phyloP scores from a whole-genome alignment of 2,888 invertebrate genomes.

The Cylindroiulus punctatus region DNA sequence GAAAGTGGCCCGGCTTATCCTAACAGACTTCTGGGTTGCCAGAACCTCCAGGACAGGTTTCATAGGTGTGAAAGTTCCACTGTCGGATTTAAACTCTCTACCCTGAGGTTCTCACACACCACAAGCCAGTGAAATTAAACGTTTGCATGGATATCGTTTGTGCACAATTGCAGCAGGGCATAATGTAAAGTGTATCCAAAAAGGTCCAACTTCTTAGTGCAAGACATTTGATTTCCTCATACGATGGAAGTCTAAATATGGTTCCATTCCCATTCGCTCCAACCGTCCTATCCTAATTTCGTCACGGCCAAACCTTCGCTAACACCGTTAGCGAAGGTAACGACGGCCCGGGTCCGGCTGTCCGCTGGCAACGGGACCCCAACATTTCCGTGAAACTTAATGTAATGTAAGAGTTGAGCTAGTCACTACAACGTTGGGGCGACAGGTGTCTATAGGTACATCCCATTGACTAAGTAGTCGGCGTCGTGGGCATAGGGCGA shows the following conservation, averaged over 20 bases:
- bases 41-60: too few species aligned
- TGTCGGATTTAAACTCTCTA: too few species aligned
- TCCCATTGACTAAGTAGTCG: constrained; percentile 96
- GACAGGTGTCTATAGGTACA: constrained; percentile 81
- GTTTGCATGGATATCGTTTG: too few species aligned
- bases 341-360: neutral
- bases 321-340: neutral
- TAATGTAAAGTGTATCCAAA: neutral
- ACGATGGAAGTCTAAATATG: too few species aligned
- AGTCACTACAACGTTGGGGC: neutral
- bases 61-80: too few species aligned
- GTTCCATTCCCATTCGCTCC: neutral
- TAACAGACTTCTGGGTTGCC: too few species aligned
- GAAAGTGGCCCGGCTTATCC: too few species aligned
- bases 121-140: too few species aligned
- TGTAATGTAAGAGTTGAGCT: constrained; percentile 3
- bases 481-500: constrained; percentile 90
- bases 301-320: neutral
- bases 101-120: too few species aligned
- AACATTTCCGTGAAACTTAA: constrained; percentile 29
- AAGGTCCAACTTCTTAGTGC: too few species aligned
- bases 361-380: neutral
- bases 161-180: too few species aligned
- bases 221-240: too few species aligned
- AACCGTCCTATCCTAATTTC: neutral